Conservation (phyloP, 1,140 invertebrate genomes). For the Protaetia brevitarsis region DNA sequence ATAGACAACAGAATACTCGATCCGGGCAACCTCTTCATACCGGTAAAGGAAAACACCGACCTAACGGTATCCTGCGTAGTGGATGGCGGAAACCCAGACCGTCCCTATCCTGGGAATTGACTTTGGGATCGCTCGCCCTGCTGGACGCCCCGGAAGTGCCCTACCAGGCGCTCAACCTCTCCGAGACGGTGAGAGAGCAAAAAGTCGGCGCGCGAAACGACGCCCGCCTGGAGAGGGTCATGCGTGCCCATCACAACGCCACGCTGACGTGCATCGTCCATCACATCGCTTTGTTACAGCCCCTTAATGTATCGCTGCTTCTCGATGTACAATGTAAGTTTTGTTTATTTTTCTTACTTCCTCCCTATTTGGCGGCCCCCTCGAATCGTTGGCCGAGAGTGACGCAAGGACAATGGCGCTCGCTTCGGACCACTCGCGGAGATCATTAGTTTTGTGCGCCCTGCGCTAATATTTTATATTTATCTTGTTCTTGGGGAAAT, state of each 20-base stretch:
- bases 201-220: conserved; percentile 59
- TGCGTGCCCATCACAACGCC: conserved; percentile 71
- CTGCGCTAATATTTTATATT: no score
- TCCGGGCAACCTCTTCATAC: conserved; percentile 78
- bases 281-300: conserved; percentile 63
- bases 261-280: conserved; percentile 70
- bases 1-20: conserved; percentile 77
- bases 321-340: conserved; percentile 81
- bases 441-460: no score
- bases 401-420: no score
- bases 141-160: conserved; percentile 55
- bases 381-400: no score
- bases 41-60: conserved; percentile 75
- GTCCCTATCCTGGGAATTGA: conserved; percentile 67
- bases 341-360: background rate
- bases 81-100: conserved; percentile 80
- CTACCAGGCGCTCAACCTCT: conserved; percentile 46
- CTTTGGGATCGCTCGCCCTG: conserved; percentile 55
- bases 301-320: conserved; percentile 68
- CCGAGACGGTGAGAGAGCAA: conserved; percentile 46
- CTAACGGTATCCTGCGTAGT: conserved; percentile 77
- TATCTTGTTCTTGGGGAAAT: no score
- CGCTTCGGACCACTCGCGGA: no score
- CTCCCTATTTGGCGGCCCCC: no score
- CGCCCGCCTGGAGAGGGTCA: conserved; percentile 62